phyloP scores from a whole-genome alignment of 2,113 vertebrate species.

The Hiodon tergisus region DNA sequence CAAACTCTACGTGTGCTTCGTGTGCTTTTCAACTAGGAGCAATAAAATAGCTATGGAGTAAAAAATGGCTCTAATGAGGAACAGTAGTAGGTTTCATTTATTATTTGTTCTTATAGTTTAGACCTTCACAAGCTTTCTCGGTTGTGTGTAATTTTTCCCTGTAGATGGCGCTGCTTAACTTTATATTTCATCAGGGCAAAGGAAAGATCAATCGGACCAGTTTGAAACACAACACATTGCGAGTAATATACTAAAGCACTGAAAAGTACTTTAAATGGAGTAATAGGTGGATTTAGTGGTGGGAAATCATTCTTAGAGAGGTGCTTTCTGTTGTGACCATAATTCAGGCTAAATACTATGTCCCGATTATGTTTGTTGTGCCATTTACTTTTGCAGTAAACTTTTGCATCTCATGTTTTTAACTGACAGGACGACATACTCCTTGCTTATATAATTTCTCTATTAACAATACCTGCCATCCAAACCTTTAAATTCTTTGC shows the following conservation, averaged over 20 bases:
- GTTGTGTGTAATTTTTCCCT: conserved; percentile 10
- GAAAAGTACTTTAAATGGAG: not conserved
- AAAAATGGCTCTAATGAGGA: not conserved
- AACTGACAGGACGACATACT: not conserved
- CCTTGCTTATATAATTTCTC: not conserved
- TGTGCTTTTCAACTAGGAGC: too few species aligned
- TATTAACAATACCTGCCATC: not conserved
- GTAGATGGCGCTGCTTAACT: conserved; percentile 32
- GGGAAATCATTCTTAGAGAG: not conserved
- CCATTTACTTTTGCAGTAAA: not conserved
- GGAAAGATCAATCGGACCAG: too few species aligned
- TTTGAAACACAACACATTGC: not conserved
- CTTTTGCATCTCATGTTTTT: not conserved
- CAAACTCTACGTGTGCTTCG: too few species aligned
- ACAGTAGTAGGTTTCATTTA: not conserved
- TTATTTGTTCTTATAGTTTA: not conserved
- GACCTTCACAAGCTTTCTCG: not conserved
- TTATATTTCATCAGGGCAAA: conserved; percentile 2
- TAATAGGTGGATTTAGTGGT: conserved; percentile 2
- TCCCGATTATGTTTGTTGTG: not conserved
- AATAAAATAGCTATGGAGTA: too few species aligned
- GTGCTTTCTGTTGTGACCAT: not conserved
- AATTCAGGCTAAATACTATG: not conserved
- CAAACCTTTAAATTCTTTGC: not conserved
- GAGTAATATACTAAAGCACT: not conserved